Evolutionary conservation across 2,888 invertebrate genomes (phyloP).

Genomic region (Drosophila mimica): DNA sequence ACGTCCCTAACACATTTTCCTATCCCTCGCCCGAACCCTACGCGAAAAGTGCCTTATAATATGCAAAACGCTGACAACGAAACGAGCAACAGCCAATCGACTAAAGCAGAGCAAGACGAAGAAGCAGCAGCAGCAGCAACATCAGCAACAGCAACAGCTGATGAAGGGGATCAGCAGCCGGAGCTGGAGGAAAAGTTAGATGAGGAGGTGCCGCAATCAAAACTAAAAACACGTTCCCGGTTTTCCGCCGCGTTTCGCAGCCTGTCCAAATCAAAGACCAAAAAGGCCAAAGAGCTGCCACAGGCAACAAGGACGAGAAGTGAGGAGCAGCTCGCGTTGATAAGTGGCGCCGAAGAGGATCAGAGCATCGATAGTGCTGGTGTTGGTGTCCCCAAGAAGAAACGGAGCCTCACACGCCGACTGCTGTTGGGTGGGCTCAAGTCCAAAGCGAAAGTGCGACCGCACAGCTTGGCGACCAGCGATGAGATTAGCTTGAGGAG

Average conservation of each 20-base stretch:
- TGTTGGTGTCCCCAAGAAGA: conserved; percentile 60
- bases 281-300: conserved; percentile 50
- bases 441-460: conserved; percentile 65
- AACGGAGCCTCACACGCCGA: conserved; percentile 79
- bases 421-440: conserved; percentile 77
- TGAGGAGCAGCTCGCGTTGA: conserved; percentile 25
- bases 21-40: neutral
- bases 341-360: conserved; percentile 51
- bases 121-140: conserved; percentile 23
- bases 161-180: conserved; percentile 29
- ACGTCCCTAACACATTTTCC: neutral
- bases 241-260: conserved; percentile 82
- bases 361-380: conserved; percentile 40
- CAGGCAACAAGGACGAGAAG: conserved; percentile 21
- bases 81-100: conserved; percentile 42
- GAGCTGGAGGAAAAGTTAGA: conserved; percentile 17
- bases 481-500: conserved; percentile 63
- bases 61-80: conserved; percentile 82
- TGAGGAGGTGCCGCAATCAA: conserved; percentile 49
- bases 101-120: conserved; percentile 33
- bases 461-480: conserved; percentile 62
- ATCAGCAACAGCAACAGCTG: conserved; percentile 16
- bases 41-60: conserved; percentile 61
- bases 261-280: conserved; percentile 75
- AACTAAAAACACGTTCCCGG: conserved; percentile 82